A percentile compares a stretch with the other conserved stretches of the same genome.
Conservation (phyloP, 2,888 invertebrate genomes). For the Trilocha varians region DNA sequence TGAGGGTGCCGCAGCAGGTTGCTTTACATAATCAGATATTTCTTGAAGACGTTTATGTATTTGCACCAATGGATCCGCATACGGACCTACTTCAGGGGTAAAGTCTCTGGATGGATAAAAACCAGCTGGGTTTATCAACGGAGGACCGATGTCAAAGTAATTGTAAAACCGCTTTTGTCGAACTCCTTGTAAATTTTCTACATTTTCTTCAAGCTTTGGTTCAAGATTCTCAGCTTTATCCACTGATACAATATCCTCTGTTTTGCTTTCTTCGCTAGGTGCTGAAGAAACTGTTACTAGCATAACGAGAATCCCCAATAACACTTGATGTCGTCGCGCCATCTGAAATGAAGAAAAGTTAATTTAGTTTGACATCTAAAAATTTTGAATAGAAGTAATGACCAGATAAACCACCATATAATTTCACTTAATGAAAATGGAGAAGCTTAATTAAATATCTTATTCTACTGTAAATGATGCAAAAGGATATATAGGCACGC, state of each 20-base stretch:
- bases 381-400: too few species aligned
- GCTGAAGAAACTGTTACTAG: constrained; percentile 34
- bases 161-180: constrained; percentile 42
- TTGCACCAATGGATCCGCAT: constrained; percentile 31
- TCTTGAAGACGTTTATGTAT: constrained; percentile 37
- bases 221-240: constrained; percentile 24
- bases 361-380: neutral
- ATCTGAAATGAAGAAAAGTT: constrained; percentile 45
- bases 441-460: too few species aligned
- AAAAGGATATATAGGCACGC: too few species aligned
- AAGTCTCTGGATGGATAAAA: constrained; percentile 25
- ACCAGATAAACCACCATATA: too few species aligned
- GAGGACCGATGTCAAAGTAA: constrained; percentile 27
- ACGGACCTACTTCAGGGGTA: constrained; percentile 19
- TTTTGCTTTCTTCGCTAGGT: constrained; percentile 29
- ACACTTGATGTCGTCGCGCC: constrained; percentile 23
- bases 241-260: constrained; percentile 24
- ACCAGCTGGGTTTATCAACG: constrained; percentile 28
- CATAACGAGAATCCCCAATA: constrained; percentile 31
- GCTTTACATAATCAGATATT: constrained; percentile 26
- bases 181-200: constrained; percentile 21
- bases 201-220: constrained; percentile 15
- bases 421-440: too few species aligned
- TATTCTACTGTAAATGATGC: too few species aligned
- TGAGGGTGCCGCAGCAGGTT: constrained; percentile 22